phyloP scores from a whole-genome alignment of 2,797 vertebrate genomes.

The Anguilla megastoma region DNA sequence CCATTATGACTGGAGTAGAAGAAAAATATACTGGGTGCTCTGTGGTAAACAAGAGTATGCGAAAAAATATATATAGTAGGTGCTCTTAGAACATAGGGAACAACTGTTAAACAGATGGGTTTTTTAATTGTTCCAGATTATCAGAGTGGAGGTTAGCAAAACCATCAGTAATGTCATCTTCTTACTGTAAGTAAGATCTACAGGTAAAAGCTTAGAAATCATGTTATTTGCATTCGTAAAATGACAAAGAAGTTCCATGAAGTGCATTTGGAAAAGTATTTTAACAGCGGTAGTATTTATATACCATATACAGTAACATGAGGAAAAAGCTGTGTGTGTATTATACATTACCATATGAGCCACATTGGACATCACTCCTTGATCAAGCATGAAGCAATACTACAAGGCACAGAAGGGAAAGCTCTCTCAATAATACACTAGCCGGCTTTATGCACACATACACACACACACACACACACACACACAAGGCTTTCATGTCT shows the following conservation, averaged over 20 bases:
- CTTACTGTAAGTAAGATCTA: neutral
- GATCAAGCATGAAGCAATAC: conserved; percentile 5
- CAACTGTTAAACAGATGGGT: too few species aligned
- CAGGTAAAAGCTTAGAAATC: neutral
- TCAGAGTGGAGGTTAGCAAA: neutral
- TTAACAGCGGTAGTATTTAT: neutral
- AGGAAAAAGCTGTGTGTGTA: neutral
- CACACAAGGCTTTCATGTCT: neutral
- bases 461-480: neutral
- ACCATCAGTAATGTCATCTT: neutral
- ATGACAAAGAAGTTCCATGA: neutral
- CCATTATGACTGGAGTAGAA: too few species aligned
- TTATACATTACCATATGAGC: neutral
- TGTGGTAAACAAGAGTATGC: too few species aligned
- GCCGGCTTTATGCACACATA: neutral
- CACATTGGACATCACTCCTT: neutral
- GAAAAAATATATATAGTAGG: too few species aligned
- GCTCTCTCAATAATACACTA: neutral
- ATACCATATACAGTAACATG: neutral
- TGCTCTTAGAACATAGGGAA: too few species aligned
- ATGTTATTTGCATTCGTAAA: neutral
- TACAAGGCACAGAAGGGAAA: neutral
- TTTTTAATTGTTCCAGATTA: too few species aligned
- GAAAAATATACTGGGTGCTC: too few species aligned
- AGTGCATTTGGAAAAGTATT: neutral